These are phyloP conservation scores for Drosophila flavopinicola DNA, from an alignment of 2,888 invertebrate species.

Conservation along the genomic window DNA sequence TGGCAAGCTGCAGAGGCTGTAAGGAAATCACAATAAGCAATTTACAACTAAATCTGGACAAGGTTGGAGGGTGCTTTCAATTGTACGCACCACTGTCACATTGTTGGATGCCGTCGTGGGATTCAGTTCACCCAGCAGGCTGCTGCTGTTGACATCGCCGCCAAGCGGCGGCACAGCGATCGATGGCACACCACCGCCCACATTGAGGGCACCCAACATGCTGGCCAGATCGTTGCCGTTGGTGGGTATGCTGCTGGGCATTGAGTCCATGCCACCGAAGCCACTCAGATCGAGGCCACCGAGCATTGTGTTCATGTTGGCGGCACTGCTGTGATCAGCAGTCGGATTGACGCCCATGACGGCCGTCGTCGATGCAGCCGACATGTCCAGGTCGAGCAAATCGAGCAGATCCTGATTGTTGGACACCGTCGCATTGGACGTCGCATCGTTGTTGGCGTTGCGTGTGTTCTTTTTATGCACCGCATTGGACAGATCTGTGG, in stretches of 20 bases:
- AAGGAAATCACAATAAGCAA: neutral
- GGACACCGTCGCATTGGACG: conserved; percentile 86
- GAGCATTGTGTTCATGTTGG: conserved; percentile 79
- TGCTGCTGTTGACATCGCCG: conserved; percentile 47
- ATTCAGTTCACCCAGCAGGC: conserved; percentile 79
- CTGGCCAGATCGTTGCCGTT: conserved; percentile 83
- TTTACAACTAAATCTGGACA: neutral
- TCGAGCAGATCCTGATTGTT: conserved; percentile 99
- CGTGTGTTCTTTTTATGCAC: conserved; percentile 84
- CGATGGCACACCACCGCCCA: conserved; percentile 7
- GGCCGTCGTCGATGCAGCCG: conserved; percentile 86
- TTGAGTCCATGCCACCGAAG: conserved; percentile 87
- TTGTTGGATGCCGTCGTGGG: conserved; percentile 72
- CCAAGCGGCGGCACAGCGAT: conserved; percentile 27
- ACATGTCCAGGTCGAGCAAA: conserved; percentile 93
- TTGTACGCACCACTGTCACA: conserved; percentile 70
- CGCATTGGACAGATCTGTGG: conserved; percentile 81
- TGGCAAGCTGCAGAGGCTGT: conserved; percentile 76
- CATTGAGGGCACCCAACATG: conserved; percentile 59
- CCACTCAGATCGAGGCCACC: conserved; percentile 98
- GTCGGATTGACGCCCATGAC: conserved; percentile 94
- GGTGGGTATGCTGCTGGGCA: conserved; percentile 66
- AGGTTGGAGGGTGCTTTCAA: too few relatives aligned
- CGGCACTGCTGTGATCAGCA: conserved; percentile 56
- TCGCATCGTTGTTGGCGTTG: conserved; percentile 85